Evolutionary conservation across 2,113 vertebrate genomes (phyloP), one percentile per base, ranked within the genome.

Genomic region (Anser cygnoides): DNA sequence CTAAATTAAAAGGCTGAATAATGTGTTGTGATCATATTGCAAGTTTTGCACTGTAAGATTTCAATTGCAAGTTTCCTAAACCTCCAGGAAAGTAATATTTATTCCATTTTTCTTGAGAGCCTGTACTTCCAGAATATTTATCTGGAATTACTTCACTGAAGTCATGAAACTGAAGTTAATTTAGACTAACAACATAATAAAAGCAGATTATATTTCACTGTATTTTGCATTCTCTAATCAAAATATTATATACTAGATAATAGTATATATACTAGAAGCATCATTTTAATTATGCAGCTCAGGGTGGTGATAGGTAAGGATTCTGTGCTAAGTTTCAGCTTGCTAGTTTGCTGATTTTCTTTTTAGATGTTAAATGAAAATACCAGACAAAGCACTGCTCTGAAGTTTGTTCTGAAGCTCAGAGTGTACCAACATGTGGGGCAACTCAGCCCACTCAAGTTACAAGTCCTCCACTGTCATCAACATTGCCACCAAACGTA

Each of bases 391-490:
- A 65, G 6, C 15, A 87, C 23, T 58, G 14, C 12, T 89, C 9
- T 63, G 3, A 82, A 78, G 28, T 37, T 84, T 67, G 65, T 59
- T 87, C 37, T 68, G 25, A 72, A 43, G 13, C 39, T 93, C 65
- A 52, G 11, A 5, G 22, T 52, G 25, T 52, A 71, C 9, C 19
- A 52, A 84, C 13, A 6, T 44, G 6, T 29, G 20, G 1, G 4
- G 74, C 29, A 84, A 21, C 16, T 81, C n/a, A 55, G 9, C n/a
- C 6, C 54, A 49, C 31, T 44, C 0, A 0, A 84, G 10, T 29
- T 72, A 13, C 13, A 91, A 85, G 29, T 7, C 67, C 21, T 87
- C 7, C 19, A 23, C 9, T 35, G 66, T 16, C 22, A 57, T 21
- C 18, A 61, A 0, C 41, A 65, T 65, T 82, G 59, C n/a, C 28